Evolutionary conservation across 2,888 invertebrate genomes (phyloP), one percentile per base, ranked within the genome.

Genomic region (Lottia gigantea): DNA sequence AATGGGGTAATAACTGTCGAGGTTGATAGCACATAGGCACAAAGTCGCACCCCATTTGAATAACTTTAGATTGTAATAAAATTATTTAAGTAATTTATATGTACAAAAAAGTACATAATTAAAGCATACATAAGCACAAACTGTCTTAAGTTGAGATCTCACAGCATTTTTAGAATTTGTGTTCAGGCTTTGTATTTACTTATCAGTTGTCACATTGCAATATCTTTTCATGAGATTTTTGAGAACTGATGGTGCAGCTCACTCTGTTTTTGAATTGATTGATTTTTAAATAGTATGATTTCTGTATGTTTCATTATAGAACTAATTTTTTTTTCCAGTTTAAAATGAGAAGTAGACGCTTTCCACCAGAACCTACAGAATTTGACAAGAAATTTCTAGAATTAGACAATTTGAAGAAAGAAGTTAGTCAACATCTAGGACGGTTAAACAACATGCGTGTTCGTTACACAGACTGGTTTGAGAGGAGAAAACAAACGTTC

Each of bases 391-490:
- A 83, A 64, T 76, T 82, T 74, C 78, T 78, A 62, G 85, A 86
- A 71, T 76, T 86, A n/a, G 80, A 84, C 64, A 72, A 74, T 23
- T 70, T 87, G 26, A 83, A 87, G 75, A 74, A 77, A 46, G 78
- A 81, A 45, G 75, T 80, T 26, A 76, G 79, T 64, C 64, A 66
- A 2, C 83, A 85, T 62, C 68, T 85, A 71, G 78, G 80, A 31
- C 75, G 78, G 62, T 76, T 85, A 19, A 85, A 87, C 72, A 69
- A 73, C 15, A 73, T 86, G 7, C 77, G 79, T 67, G 73, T 78
- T 65, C 74, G 82, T n/a, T 87, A 85, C 74, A 79, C 80, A 65
- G 84, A 85, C 70, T 86, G 86, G 86, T 86, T 86, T 71, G 75
- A 79, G 8, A 67, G 80, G 31, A 78, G 80, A 64, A 77, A 78